phyloP scores from a whole-genome alignment of 1,140 invertebrate genomes.

The Anastatus disparis region DNA sequence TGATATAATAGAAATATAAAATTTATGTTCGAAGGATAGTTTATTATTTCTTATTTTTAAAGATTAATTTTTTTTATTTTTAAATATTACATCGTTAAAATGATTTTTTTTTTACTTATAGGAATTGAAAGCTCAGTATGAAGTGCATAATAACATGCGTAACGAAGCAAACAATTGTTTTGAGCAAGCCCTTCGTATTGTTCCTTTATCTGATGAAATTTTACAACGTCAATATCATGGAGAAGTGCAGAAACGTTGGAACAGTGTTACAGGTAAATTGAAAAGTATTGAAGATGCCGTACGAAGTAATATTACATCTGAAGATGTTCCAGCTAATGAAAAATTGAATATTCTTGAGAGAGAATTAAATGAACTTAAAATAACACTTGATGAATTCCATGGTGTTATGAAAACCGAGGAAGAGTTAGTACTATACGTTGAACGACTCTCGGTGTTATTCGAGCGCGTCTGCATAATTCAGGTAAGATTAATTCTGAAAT shows the following conservation, averaged over 20 bases:
- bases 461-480: conserved; percentile 79
- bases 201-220: conserved; percentile 84
- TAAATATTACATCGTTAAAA: conserved; percentile 2
- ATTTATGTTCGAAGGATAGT: neutral
- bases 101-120: conserved; percentile 53
- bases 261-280: conserved; percentile 72
- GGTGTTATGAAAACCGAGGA: conserved; percentile 84
- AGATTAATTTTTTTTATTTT: conserved; percentile 16
- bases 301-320: conserved; percentile 74
- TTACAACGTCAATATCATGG: conserved; percentile 80
- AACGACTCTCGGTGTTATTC: conserved; percentile 79
- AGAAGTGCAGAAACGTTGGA: conserved; percentile 81
- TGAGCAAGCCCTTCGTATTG: conserved; percentile 79
- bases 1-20: neutral
- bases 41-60: neutral
- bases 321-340: conserved; percentile 76
- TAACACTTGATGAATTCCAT: conserved; percentile 75
- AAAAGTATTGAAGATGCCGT: conserved; percentile 74
- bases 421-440: conserved; percentile 82
- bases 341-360: conserved; percentile 78
- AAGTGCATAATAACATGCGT: conserved; percentile 82
- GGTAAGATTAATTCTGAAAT: conserved; percentile 30
- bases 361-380: conserved; percentile 77
- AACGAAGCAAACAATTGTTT: conserved; percentile 78
- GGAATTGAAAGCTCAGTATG: conserved; percentile 88